phyloP scores from a whole-genome alignment of 2,113 vertebrate species.

The Microcebus griseorufus region DNA sequence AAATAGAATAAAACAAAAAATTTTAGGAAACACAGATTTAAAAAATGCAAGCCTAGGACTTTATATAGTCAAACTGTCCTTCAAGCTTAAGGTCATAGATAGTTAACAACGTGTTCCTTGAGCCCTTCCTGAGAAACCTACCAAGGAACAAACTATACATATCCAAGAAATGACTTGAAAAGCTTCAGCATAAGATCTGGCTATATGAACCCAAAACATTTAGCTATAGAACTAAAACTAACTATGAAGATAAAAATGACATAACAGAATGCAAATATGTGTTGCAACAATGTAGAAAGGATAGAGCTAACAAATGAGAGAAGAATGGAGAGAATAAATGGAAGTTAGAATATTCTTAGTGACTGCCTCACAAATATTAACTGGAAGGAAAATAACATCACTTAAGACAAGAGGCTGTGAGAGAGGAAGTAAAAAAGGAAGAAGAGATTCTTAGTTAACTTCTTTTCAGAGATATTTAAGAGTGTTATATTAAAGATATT shows the following conservation, averaged over 20 bases:
- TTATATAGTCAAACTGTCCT: background rate
- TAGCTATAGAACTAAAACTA: background rate
- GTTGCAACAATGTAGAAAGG: background rate
- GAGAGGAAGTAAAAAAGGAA: background rate
- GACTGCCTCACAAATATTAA: background rate
- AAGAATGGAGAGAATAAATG: background rate
- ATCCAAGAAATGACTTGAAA: constrained; percentile 3
- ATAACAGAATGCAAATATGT: background rate
- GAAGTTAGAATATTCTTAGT: background rate
- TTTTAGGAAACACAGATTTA: background rate
- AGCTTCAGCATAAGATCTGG: constrained; percentile 8
- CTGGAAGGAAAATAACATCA: background rate
- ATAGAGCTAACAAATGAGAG: background rate
- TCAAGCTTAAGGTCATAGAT: background rate
- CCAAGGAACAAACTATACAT: background rate
- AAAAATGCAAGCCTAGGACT: background rate
- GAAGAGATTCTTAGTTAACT: background rate
- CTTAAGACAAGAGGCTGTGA: background rate
- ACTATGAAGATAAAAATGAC: background rate
- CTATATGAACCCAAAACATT: background rate
- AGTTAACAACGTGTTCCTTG: background rate
- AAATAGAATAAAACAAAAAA: background rate
- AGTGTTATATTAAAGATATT: background rate
- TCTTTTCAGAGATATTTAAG: background rate
- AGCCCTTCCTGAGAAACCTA: background rate